Evolutionary conservation across 2,113 vertebrate genomes (phyloP).

Genomic region (Zootoca vivipara): DNA sequence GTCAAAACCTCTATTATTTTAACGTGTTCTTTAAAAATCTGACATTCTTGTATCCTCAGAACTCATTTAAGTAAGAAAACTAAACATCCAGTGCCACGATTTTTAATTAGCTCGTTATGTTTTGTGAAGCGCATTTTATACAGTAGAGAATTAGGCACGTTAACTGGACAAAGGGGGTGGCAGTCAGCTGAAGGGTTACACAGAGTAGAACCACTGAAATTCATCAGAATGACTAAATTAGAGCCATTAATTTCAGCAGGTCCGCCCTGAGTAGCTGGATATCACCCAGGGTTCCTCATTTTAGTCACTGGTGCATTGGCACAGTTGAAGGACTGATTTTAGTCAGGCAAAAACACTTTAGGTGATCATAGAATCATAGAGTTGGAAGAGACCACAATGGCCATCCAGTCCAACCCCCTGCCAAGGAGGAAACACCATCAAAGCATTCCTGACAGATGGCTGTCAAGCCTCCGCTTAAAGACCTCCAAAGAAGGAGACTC

Average conservation of each 20-base stretch:
- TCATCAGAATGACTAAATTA: too few species aligned
- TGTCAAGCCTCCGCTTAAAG: too few species aligned
- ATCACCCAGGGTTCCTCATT: too few species aligned
- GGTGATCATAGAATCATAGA: too few species aligned
- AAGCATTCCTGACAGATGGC: too few species aligned
- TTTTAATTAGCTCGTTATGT: background rate
- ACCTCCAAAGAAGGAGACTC: too few species aligned
- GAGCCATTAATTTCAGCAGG: too few species aligned
- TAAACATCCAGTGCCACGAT: background rate
- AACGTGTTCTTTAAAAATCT: background rate
- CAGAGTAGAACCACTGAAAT: too few species aligned
- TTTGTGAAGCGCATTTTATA: background rate
- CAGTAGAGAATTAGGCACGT: background rate
- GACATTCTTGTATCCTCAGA: background rate
- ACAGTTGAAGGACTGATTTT: background rate
- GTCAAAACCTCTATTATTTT: background rate
- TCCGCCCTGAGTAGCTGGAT: background rate
- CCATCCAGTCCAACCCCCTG: too few species aligned
- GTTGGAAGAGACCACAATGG: too few species aligned
- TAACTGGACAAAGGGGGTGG: background rate
- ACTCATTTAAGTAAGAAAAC: conserved; percentile 14
- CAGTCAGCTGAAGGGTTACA: too few species aligned
- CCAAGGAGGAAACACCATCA: too few species aligned
- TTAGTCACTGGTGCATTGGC: background rate
- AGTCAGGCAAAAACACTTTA: background rate